Percentiles rank a stretch among this genome's conserved stretches.
phyloP scores from a whole-genome alignment of 2,888 invertebrate genomes.

The Rosalia funebris region DNA sequence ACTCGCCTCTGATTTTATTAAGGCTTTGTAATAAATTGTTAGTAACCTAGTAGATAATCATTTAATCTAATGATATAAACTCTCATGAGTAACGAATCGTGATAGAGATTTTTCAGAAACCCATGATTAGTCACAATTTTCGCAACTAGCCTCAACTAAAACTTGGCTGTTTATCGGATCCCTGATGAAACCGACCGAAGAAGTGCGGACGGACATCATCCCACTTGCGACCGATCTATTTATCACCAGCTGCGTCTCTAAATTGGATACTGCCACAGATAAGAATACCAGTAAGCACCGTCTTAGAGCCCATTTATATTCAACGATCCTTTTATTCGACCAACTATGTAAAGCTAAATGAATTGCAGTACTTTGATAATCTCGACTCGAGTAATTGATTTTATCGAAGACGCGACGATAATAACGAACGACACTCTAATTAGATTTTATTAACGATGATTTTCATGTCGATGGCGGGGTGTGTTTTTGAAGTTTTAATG shows the following conservation, averaged over 20 bases:
- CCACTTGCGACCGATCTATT: too few relatives aligned
- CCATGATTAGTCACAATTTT: too few relatives aligned
- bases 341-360: slow-evolving; percentile 3
- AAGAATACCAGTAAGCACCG: slow-evolving; percentile 1
- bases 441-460: slow-evolving; percentile 5
- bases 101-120: too few relatives aligned
- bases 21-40: too few relatives aligned
- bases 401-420: background rate
- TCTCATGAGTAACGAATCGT: too few relatives aligned
- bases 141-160: too few relatives aligned
- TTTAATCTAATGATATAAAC: too few relatives aligned
- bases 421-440: background rate
- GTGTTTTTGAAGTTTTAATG: background rate
- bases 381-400: slow-evolving; percentile 6
- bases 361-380: slow-evolving; percentile 13
- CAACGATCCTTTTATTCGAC: slow-evolving; percentile 4
- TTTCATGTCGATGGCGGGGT: background rate
- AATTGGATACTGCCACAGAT: slow-evolving; percentile 6
- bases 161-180: too few relatives aligned
- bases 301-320: slow-evolving; percentile 11
- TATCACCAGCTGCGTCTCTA: slow-evolving; percentile 4
- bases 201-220: too few relatives aligned
- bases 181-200: too few relatives aligned
- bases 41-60: too few relatives aligned
- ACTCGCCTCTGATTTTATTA: too few relatives aligned